Conservation (phyloP, 2,888 invertebrate genomes). For the Cryptus viduatorius region DNA sequence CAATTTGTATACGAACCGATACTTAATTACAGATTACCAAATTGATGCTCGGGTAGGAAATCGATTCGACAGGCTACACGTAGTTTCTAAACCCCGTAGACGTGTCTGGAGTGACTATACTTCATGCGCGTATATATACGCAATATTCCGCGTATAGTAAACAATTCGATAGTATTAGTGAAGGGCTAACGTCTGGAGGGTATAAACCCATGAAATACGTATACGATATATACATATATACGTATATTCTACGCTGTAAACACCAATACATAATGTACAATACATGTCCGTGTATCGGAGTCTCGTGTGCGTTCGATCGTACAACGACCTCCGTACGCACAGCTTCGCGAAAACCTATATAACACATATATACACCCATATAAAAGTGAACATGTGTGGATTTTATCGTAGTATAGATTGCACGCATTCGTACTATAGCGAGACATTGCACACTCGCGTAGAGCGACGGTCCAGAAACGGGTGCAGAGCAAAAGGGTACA, state of each 20-base stretch:
- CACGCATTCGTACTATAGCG: constrained; percentile 12
- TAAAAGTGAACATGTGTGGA: not conserved
- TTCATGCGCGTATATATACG: constrained; percentile 4
- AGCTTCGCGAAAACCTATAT: constrained; percentile 34
- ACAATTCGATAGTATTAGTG: constrained; percentile 7
- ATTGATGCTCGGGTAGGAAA: constrained; percentile 40
- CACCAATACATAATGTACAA: not conserved
- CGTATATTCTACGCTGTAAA: not conserved
- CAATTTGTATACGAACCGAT: constrained; percentile 41
- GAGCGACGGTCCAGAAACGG: constrained; percentile 23
- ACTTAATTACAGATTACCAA: constrained; percentile 36
- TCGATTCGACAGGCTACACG: constrained; percentile 35
- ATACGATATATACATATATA: constrained; percentile 2
- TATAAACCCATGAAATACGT: constrained; percentile 30
- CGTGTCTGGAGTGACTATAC: constrained; percentile 12
- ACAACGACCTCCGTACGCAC: constrained; percentile 50
- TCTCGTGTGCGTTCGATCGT: constrained; percentile 47
- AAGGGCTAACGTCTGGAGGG: constrained; percentile 39
- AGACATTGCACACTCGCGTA: constrained; percentile 13
- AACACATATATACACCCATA: constrained; percentile 2
- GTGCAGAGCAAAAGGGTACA: constrained; percentile 17
- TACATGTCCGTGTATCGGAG: constrained; percentile 8
- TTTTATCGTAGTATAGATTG: not conserved
- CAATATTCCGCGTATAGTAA: constrained; percentile 11
- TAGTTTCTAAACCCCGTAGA: constrained; percentile 15